Conservation (phyloP, 2,888 invertebrate genomes). For the Chloroclysta siterata region DNA sequence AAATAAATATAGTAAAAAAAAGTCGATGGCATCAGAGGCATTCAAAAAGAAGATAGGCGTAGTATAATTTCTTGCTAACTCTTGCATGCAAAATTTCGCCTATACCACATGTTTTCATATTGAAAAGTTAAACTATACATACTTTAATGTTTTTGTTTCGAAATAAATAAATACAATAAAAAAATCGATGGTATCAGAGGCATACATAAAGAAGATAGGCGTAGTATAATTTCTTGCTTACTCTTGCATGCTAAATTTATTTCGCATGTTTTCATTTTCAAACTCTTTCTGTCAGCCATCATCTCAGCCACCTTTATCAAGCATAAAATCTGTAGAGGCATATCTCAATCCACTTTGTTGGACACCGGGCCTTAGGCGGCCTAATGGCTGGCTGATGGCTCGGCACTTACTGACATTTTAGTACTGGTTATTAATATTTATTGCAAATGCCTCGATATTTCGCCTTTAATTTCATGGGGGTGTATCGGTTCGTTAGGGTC, state of each 20-base stretch:
- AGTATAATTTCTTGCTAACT: too few species aligned
- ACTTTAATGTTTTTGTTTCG: too few species aligned
- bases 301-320: too few species aligned
- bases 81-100: too few species aligned
- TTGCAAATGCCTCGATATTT: conserved; percentile 49
- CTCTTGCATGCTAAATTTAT: not conserved
- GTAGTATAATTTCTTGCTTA: not conserved
- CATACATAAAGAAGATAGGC: not conserved
- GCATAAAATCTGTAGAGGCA: not conserved
- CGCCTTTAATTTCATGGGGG: conserved; percentile 45
- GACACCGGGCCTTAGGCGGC: conserved; percentile 11
- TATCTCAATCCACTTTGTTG: conserved; percentile 8
- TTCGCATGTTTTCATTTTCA: too few species aligned
- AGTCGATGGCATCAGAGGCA: too few species aligned
- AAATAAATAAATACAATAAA: too few species aligned
- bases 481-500: conserved; percentile 35
- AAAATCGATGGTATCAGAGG: not conserved
- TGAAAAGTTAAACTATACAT: too few species aligned
- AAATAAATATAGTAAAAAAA: too few species aligned
- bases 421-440: conserved; percentile 65
- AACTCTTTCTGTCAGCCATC: too few species aligned
- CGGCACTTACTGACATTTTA: conserved; percentile 67
- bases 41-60: too few species aligned
- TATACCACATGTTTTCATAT: too few species aligned
- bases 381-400: conserved; percentile 61